phyloP scores from a whole-genome alignment of 2,888 invertebrate genomes.

The Leucania comma region DNA sequence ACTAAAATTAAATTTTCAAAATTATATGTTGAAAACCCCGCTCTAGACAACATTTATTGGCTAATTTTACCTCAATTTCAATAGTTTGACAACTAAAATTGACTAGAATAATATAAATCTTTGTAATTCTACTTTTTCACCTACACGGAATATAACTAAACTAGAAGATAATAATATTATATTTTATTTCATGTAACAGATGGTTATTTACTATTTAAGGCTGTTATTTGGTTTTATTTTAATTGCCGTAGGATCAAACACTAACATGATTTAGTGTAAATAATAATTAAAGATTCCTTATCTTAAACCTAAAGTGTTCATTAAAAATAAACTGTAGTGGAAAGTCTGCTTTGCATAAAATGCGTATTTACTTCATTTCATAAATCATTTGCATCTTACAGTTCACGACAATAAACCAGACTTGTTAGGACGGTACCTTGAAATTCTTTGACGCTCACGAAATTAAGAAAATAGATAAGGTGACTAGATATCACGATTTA shows the following conservation, averaged over 20 bases:
- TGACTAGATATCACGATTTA: slow-evolving; percentile 47
- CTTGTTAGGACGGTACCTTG: slow-evolving; percentile 54
- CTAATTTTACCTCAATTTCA: slow-evolving; percentile 17
- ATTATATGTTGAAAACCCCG: not conserved
- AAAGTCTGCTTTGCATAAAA: slow-evolving; percentile 77
- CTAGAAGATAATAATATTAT: not conserved
- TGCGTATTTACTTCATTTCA: slow-evolving; percentile 65
- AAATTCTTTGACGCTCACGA: slow-evolving; percentile 5
- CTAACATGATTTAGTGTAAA: slow-evolving; percentile 19
- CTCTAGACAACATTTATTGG: not conserved
- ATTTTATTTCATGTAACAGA: not conserved
- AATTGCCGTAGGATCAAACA: slow-evolving; percentile 19
- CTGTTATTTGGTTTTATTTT: slow-evolving; percentile 18
- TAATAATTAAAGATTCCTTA: slow-evolving; percentile 35
- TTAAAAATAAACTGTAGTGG: slow-evolving; percentile 71
- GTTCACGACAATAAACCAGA: slow-evolving; percentile 58
- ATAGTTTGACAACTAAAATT: slow-evolving; percentile 34
- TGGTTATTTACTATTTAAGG: slow-evolving; percentile 5
- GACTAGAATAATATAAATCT: slow-evolving; percentile 40
- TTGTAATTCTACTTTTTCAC: not conserved
- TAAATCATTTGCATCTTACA: slow-evolving; percentile 55
- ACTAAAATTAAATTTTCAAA: slow-evolving; percentile 7
- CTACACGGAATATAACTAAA: not conserved
- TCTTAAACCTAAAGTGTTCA: slow-evolving; percentile 43
- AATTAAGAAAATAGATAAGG: slow-evolving; percentile 9